These are phyloP conservation scores for Melitaea athalia DNA, from an alignment of 2,888 invertebrate genomes.

Conservation along the genomic window DNA sequence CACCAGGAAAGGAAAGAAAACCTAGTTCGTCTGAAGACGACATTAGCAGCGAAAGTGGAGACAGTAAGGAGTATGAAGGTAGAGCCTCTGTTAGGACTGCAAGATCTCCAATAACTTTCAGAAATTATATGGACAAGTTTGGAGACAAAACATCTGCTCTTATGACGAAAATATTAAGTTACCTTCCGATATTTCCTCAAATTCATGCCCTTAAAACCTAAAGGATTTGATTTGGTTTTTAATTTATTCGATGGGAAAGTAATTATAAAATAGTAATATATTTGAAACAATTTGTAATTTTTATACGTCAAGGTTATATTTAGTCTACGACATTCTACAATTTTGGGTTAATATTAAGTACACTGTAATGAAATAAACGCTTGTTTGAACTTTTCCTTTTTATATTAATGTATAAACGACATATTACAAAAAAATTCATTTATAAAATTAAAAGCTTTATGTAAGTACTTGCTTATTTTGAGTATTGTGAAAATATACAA, in stretches of 20 bases:
- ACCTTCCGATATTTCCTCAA: constrained; percentile 60
- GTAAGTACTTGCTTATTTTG: background rate
- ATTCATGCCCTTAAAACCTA: constrained; percentile 40
- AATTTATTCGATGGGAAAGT: background rate
- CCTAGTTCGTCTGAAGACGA: constrained; percentile 44
- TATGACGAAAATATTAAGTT: constrained; percentile 49
- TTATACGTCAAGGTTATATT: too few relatives aligned
- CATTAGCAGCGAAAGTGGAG: constrained; percentile 52
- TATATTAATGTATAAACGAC: constrained; percentile 10
- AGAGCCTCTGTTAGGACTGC: constrained; percentile 47
- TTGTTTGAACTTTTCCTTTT: background rate
- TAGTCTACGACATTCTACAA: background rate
- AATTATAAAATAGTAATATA: background rate
- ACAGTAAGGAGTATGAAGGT: constrained; percentile 49
- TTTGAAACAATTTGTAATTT: too few relatives aligned
- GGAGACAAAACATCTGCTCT: constrained; percentile 47
- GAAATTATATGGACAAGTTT: constrained; percentile 46
- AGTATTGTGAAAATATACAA: background rate
- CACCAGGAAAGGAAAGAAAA: constrained; percentile 31
- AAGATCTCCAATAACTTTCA: constrained; percentile 54
- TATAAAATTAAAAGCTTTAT: background rate
- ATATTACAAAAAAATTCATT: background rate
- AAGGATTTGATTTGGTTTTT: background rate
- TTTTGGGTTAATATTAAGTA: background rate
- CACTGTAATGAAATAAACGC: background rate